Conservation (phyloP, 2,113 vertebrate species). For the Chionomys nivalis region DNA sequence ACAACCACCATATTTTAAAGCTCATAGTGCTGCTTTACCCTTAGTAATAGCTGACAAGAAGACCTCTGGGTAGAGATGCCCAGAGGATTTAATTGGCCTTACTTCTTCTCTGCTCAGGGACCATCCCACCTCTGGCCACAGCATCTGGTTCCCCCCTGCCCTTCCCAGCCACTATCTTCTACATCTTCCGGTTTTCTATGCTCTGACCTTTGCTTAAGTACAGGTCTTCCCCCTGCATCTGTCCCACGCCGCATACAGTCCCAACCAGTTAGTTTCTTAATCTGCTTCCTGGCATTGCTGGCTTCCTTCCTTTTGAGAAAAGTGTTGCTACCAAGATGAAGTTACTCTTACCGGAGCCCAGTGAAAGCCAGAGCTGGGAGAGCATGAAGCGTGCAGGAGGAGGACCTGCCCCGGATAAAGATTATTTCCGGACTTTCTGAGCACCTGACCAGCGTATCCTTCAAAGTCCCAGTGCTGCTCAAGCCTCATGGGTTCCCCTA, state of each 20-base stretch:
- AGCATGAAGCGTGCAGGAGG: neutral
- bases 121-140: neutral
- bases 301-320: neutral
- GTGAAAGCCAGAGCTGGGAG: too few species aligned
- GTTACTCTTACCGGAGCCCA: neutral
- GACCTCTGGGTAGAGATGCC: neutral
- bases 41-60: fast-evolving
- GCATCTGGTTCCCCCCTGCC: neutral
- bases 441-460: neutral
- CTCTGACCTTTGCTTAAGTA: neutral
- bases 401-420: too few species aligned
- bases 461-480: neutral
- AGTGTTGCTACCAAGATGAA: neutral
- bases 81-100: fast-evolving
- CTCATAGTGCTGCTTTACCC: neutral
- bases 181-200: neutral
- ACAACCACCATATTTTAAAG: neutral
- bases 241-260: neutral
- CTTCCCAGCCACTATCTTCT: neutral
- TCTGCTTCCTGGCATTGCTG: neutral
- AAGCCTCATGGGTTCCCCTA: neutral
- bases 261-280: neutral
- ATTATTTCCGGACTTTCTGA: neutral
- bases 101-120: neutral
- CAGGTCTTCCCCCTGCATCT: neutral